phyloP scores from a whole-genome alignment of 2,797 vertebrate species.

The Coregonus ussuriensis region DNA sequence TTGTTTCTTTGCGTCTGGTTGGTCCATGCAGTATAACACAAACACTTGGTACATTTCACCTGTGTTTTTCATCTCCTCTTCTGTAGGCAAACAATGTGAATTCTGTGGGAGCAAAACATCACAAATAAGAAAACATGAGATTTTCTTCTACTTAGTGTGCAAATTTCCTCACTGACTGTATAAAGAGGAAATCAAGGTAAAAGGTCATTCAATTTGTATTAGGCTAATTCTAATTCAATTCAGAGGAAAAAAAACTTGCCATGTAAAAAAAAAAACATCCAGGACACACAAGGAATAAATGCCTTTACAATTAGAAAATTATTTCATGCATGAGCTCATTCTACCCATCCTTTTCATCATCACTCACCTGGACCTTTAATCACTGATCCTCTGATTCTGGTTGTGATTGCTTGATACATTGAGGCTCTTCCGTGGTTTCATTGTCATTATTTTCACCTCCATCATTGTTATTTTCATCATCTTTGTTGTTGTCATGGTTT shows the following conservation, averaged over 20 bases:
- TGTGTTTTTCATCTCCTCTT: background rate
- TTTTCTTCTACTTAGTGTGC: background rate
- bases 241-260: too few species aligned
- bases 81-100: background rate
- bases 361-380: slow-evolving; percentile 55
- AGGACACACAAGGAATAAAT: background rate
- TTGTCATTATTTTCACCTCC: slow-evolving; percentile 84
- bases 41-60: slow-evolving; percentile 7
- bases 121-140: background rate
- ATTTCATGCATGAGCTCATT: background rate
- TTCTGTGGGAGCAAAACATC: background rate
- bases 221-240: background rate
- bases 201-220: background rate
- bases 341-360: background rate
- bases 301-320: background rate
- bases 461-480: slow-evolving; percentile 61
- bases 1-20: slow-evolving; percentile 16
- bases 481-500: slow-evolving; percentile 27
- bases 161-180: background rate
- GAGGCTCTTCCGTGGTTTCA: slow-evolving; percentile 79
- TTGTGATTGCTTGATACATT: slow-evolving; percentile 77
- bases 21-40: slow-evolving; percentile 46
- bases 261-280: background rate
- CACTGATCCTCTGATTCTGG: slow-evolving; percentile 84
- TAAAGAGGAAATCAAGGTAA: background rate